Percentiles rank a stretch among this genome's conserved stretches.
These are phyloP conservation scores for Caerostris darwini DNA, from an alignment of 1,140 invertebrate genomes.

Conservation along the genomic window DNA sequence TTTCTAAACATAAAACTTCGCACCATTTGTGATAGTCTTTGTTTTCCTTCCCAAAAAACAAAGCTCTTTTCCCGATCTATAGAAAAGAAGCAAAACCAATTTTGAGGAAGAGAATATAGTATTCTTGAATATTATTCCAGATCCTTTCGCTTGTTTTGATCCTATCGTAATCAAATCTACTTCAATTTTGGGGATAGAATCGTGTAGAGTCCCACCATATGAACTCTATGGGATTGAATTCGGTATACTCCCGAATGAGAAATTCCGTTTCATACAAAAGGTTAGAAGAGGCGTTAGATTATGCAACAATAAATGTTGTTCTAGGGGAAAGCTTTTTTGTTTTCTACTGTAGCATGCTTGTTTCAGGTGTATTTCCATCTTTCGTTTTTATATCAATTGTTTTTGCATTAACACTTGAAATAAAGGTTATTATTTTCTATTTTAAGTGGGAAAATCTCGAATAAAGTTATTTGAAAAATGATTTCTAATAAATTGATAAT, in stretches of 20 bases:
- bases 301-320: background rate
- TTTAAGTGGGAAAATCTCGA: too few species aligned
- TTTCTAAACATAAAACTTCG: too few species aligned
- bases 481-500: too few species aligned
- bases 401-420: background rate
- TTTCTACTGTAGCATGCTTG: background rate
- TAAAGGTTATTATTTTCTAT: too few species aligned
- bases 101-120: background rate
- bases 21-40: background rate
- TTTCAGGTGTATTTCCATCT: background rate
- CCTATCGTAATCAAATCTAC: conserved; percentile 36
- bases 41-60: background rate
- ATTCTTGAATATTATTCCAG: conserved; percentile 25
- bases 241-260: background rate
- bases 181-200: background rate
- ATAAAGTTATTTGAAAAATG: too few species aligned
- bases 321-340: background rate
- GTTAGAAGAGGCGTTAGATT: background rate
- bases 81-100: background rate
- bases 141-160: conserved; percentile 22
- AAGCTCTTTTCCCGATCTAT: background rate
- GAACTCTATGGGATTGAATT: conserved; percentile 6
- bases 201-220: background rate
- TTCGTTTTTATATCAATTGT: background rate
- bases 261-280: background rate